phyloP scores from a whole-genome alignment of 2,113 vertebrate genomes.

The Barnardius zonarius region DNA sequence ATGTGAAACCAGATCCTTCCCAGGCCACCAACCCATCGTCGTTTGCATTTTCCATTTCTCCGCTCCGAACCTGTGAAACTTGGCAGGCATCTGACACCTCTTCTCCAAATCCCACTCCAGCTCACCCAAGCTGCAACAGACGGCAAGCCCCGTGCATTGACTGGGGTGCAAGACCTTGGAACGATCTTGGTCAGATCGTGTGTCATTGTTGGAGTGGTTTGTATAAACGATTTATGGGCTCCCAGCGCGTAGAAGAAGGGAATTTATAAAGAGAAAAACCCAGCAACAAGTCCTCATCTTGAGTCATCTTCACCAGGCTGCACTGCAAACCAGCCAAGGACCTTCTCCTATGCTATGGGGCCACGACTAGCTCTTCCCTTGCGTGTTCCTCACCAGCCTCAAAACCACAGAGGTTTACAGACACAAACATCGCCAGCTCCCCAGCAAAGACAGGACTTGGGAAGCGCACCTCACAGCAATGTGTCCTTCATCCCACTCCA shows the following conservation, averaged over 20 bases:
- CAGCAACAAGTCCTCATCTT: not conserved
- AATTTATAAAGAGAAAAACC: not conserved
- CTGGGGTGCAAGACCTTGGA: not conserved
- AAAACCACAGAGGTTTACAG: not conserved
- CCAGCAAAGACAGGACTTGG: not conserved
- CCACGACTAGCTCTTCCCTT: not conserved
- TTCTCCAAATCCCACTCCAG: not conserved
- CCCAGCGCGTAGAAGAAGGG: not conserved
- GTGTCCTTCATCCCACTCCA: not conserved
- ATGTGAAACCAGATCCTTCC: not conserved
- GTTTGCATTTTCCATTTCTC: not conserved
- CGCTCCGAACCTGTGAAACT: not conserved
- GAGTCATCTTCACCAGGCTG: not conserved
- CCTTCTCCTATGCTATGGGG: not conserved
- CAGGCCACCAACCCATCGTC: not conserved
- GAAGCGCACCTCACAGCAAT: not conserved
- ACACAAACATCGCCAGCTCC: not conserved
- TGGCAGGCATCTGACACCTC: not conserved
- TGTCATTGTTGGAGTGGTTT: not conserved
- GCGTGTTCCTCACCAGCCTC: not conserved
- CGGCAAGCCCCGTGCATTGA: rapidly evolving
- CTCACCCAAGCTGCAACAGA: not conserved
- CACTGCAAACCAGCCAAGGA: not conserved
- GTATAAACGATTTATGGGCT: rapidly evolving
- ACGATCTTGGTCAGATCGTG: rapidly evolving